Conservation (phyloP, 2,113 vertebrate species). For the Nibea coibor region DNA sequence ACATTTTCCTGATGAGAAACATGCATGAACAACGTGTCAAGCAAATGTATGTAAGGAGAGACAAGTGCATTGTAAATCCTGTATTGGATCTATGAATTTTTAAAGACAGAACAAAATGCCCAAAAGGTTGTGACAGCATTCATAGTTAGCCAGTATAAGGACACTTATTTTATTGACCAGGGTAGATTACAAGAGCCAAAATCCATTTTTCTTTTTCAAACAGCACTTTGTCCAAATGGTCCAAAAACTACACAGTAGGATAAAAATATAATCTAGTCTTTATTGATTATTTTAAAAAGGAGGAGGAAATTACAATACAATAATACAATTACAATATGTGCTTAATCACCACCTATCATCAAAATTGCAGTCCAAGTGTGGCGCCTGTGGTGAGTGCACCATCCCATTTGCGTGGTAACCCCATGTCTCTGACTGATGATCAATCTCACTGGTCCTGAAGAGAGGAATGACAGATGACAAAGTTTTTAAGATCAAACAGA, state of each 20-base stretch:
- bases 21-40: neutral
- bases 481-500: neutral
- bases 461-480: neutral
- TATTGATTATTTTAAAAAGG: slow-evolving; percentile 34
- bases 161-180: neutral
- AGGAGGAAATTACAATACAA: neutral
- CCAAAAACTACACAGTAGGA: neutral
- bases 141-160: neutral
- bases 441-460: slow-evolving; percentile 45
- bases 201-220: neutral
- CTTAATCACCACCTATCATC: neutral
- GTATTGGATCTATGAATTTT: neutral
- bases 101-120: neutral
- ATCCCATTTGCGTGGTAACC: neutral
- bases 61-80: neutral
- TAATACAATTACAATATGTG: too few species aligned
- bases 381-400: neutral
- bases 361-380: slow-evolving; percentile 45
- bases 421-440: slow-evolving; percentile 34
- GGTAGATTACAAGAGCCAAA: neutral
- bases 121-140: neutral
- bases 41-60: neutral
- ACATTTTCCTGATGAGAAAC: neutral
- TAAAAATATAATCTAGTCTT: slow-evolving; percentile 14
- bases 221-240: neutral